Conservation (phyloP, 2,888 invertebrate species). For the Lithophane semibrunnea region DNA sequence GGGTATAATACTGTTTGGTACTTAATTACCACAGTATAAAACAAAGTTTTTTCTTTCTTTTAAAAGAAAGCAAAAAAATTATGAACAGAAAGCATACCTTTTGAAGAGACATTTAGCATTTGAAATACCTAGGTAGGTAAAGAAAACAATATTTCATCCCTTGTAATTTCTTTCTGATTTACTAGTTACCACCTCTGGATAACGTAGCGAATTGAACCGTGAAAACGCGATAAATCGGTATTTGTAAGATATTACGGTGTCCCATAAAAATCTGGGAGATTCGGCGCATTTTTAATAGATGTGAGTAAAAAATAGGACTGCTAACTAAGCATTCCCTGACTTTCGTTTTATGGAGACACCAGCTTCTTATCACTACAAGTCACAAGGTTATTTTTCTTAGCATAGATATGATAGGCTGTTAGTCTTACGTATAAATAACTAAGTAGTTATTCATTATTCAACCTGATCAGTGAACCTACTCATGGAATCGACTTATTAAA, state of each 20-base stretch:
- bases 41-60: too few relatives aligned
- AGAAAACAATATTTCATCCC: constrained; percentile 68
- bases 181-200: constrained; percentile 65
- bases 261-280: constrained; percentile 36
- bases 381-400: background rate
- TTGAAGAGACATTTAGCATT: constrained; percentile 12
- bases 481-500: background rate
- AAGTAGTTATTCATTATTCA: background rate
- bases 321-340: background rate
- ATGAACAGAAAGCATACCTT: too few relatives aligned
- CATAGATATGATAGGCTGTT: background rate
- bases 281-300: constrained; percentile 52
- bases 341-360: background rate
- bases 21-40: too few relatives aligned
- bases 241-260: constrained; percentile 56
- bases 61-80: too few relatives aligned
- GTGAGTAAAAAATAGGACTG: background rate
- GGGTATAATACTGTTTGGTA: too few relatives aligned
- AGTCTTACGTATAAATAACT: too few relatives aligned
- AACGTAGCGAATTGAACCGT: constrained; percentile 71
- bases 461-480: background rate
- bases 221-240: constrained; percentile 71
- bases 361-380: background rate
- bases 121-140: constrained; percentile 42
- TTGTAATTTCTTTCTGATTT: constrained; percentile 72